Conservation (phyloP, 2,113 vertebrate genomes). For the Scortum barcoo region DNA sequence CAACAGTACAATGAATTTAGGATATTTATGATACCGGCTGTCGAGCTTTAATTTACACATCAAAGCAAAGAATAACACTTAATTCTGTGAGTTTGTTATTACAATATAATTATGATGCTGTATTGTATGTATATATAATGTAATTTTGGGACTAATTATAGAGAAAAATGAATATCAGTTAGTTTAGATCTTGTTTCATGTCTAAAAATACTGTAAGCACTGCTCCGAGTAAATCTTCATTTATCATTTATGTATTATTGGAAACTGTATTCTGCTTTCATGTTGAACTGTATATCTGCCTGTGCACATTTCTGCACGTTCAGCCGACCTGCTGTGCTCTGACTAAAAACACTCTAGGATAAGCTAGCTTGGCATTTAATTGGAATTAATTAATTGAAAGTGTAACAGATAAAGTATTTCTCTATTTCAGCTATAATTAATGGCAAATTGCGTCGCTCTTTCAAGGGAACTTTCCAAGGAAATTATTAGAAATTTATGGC, state of each 20-base stretch:
- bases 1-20: background rate
- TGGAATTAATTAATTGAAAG: slow-evolving; percentile 18
- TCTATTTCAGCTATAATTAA: slow-evolving; percentile 24
- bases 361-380: slow-evolving; percentile 4
- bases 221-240: background rate
- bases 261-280: background rate
- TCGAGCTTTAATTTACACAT: background rate
- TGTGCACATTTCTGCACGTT: slow-evolving; percentile 31
- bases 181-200: background rate
- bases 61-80: background rate
- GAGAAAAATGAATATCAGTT: background rate
- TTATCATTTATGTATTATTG: background rate
- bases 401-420: background rate
- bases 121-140: background rate
- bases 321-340: slow-evolving; percentile 12
- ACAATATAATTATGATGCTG: too few species aligned
- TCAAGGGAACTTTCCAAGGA: background rate
- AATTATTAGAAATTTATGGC: slow-evolving; percentile 2
- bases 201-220: background rate
- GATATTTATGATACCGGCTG: background rate
- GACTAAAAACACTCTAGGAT: background rate
- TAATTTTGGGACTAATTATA: background rate
- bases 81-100: background rate
- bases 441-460: background rate
- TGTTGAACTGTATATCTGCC: background rate